phyloP scores from a whole-genome alignment of 1,140 invertebrate species.

The Hyphantria cunea region DNA sequence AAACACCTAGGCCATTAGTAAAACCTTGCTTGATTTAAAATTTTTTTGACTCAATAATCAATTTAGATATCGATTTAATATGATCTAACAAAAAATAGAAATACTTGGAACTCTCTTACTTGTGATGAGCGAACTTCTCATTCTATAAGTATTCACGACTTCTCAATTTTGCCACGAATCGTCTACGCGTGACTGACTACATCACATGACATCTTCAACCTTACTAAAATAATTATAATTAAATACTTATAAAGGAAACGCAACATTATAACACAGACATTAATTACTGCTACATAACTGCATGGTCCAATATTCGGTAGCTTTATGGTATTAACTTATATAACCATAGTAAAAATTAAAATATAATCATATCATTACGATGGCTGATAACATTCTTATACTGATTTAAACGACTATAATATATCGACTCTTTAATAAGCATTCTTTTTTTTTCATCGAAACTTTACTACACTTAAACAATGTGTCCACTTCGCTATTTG shows the following conservation, averaged over 20 bases:
- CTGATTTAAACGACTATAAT: conserved; percentile 32
- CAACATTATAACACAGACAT: conserved; percentile 36
- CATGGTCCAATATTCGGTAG: conserved; percentile 24
- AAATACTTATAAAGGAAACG: conserved; percentile 43
- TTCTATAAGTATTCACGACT: conserved; percentile 10
- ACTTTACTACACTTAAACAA: conserved; percentile 38
- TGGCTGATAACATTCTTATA: conserved; percentile 31
- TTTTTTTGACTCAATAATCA: too few species aligned
- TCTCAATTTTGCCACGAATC: conserved; percentile 9
- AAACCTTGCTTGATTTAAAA: too few species aligned
- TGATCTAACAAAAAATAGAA: too few species aligned
- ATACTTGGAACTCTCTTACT: too few species aligned
- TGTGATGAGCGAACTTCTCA: background rate
- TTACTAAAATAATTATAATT: conserved; percentile 50
- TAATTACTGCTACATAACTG: conserved; percentile 17
- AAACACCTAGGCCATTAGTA: too few species aligned
- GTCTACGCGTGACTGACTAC: conserved; percentile 34
- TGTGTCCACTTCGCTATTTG: conserved; percentile 32
- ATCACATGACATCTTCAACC: conserved; percentile 24
- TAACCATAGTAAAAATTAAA: conserved; percentile 27
- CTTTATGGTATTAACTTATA: conserved; percentile 13
- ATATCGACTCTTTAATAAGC: conserved; percentile 37
- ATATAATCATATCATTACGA: conserved; percentile 17
- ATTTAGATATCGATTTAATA: too few species aligned
- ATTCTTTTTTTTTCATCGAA: conserved; percentile 35